Base-by-base conservation (phyloP, 2,113 vertebrate genomes). In the Myotis brandtii region DNA sequence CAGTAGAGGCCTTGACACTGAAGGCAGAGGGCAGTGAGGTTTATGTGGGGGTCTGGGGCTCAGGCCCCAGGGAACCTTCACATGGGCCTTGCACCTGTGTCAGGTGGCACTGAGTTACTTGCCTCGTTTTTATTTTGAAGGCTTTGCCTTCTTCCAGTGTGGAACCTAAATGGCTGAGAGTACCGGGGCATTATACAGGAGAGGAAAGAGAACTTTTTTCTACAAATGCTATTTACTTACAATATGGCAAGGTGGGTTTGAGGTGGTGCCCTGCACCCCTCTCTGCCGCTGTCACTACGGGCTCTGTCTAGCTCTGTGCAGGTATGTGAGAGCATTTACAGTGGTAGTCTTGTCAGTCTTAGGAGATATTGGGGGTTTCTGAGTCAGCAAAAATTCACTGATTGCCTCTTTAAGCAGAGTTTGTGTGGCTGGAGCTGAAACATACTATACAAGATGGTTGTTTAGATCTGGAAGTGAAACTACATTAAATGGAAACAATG, bases 401-500 rank as follows among this genome's bases (percentile, higher is more conserved):
- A 66, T 64, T 43, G 40, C 37, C 5, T 79, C 75, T 34, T 77
- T 14, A 21, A 89, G 56, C 75, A 66, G 50, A n/a, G 73, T 37
- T 10, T 54, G 21, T 86, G 40, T 14, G 4, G 16, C 56, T 85
- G 37, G 80, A 59, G 75, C 86, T 56, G 48, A 18, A 70, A 43
- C 43, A 5, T 27, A 5, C n/a, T 23, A 2, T 30, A 18, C 3
- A 14, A 25, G 83, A 34, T 43, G 56, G 37, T n/a, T n/a, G 43
- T 67, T 85, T 48, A 32, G 62, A 66, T 96, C 76, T 86, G 67
- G 11, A 75, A 86, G 43, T 77, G 64, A 75, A 94, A 14, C 46
- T 12, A 9, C 62, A 48, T 72, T 89, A 48, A 70, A 87, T 50
- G 32, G 37, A 70, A 87, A 67, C 43, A 25, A 0, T 95, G 8